Base-by-base conservation (phyloP, 2,888 invertebrate species). In the Drosophila dives region DNA sequence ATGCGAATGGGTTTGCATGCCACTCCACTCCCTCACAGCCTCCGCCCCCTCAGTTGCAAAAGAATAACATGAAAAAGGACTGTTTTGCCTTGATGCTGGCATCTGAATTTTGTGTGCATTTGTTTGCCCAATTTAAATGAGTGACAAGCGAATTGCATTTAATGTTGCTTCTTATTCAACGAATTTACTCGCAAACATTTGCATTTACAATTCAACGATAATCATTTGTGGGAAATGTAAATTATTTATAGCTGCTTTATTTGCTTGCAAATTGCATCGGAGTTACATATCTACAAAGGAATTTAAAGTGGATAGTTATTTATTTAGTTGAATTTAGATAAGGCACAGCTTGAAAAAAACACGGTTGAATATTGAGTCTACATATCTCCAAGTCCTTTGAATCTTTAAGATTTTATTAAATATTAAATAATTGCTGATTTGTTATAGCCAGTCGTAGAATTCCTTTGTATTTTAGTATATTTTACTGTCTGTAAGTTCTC, bases 81-180 rank as follows among this genome's bases (percentile, higher is more conserved):
- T 79, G 70, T 69, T 78, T 80, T 62, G 87, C 34, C 66, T 59
- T 56, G 59, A 42, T 69, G 86, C 77, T 83, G 74, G 62, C 81
- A 78, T 73, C 65, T 69, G 86, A 73, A 83, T 72, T 72, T 72
- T 74, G 64, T 83, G 66, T 77, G 64, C 82, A 76, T 81, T 83
- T 75, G 79, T 79, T 72, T 80, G 68, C 76, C 60, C 78, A 70
- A 86, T 83, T 83, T 83, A 75, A 83, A 86, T 89, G 86, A 84
- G 79, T 81, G 84, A 83, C 86, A 83, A 75, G 64, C 69, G 66
- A 69, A 72, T 81, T 67, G 72, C 72, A 77, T 75, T 86, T 69
- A 72, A 88, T 72, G 54, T 66, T 63, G 51, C 60, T 65, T 71
- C 68, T 74, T 71, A 72, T 71, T 48, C 36, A 50, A 10, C 51